Evolutionary conservation across 1,140 invertebrate species (phyloP).

Genomic region (Leptinotarsa lineolata): DNA sequence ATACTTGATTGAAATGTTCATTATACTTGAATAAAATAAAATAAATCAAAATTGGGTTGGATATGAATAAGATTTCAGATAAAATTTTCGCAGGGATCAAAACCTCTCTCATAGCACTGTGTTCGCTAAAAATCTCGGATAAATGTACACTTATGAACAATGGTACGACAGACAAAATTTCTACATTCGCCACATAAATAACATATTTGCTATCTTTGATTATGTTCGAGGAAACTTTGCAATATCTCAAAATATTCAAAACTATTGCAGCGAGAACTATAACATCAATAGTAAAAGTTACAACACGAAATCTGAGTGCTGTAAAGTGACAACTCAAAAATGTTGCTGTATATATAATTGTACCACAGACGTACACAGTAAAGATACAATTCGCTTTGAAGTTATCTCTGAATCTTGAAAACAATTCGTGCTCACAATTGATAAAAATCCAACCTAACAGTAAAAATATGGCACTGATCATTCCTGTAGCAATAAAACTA

Average conservation of each 20-base stretch:
- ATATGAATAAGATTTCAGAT: not conserved
- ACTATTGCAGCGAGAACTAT: not conserved
- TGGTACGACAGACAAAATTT: not conserved
- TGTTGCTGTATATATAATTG: not conserved
- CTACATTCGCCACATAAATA: not conserved
- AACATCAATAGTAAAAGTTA: not conserved
- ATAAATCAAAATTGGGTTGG: not conserved
- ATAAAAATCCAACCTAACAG: not conserved
- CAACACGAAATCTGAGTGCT: not conserved
- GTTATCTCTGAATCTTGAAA: not conserved
- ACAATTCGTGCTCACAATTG: not conserved
- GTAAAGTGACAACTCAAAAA: not conserved
- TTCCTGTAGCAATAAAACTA: not conserved
- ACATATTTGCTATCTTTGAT: not conserved
- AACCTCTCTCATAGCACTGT: no score
- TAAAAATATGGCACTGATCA: not conserved
- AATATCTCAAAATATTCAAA: not conserved
- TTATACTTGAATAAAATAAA: conserved; percentile 4
- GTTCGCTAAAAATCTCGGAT: not conserved
- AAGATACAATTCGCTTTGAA: not conserved
- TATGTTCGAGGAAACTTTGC: not conserved
- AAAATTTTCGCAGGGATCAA: not conserved
- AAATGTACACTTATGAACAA: not conserved
- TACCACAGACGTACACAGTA: not conserved
- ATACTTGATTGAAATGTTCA: not conserved